These are phyloP conservation scores for Pteropus alecto DNA, from an alignment of 2,113 vertebrate species.

Conservation along the genomic window DNA sequence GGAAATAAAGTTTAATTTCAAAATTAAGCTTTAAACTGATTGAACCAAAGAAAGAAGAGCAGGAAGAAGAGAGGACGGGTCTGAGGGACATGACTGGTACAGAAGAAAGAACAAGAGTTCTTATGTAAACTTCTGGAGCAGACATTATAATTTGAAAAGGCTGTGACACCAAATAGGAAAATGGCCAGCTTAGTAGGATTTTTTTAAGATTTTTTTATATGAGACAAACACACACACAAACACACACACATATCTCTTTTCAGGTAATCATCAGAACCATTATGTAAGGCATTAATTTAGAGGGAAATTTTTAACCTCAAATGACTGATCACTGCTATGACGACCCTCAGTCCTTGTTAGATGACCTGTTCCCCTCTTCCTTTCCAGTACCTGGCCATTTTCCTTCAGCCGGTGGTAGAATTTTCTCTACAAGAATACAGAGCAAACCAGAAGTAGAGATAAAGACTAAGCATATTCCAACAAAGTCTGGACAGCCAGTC, in stretches of 20 bases:
- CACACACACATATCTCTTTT: not conserved
- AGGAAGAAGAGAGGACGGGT: not conserved
- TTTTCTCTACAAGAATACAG: not conserved
- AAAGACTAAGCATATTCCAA: not conserved
- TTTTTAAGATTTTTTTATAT: not conserved
- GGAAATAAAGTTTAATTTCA: not conserved
- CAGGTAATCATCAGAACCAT: not conserved
- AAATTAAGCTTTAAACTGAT: not conserved
- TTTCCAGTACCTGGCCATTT: not conserved
- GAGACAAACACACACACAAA: not conserved
- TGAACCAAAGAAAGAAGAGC: not conserved
- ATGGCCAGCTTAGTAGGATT: not conserved
- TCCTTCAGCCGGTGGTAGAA: not conserved
- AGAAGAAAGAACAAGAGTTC: not conserved
- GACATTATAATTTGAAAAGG: not conserved
- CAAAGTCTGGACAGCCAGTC: not conserved
- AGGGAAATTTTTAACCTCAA: not conserved
- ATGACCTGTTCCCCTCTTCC: not conserved
- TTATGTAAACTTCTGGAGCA: not conserved
- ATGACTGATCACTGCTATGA: not conserved
- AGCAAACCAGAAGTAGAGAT: not conserved
- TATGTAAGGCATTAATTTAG: not conserved
- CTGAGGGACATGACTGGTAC: not conserved
- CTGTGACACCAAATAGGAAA: accelerated
- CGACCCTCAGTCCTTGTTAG: not conserved